A percentile compares a stretch with the other conserved stretches of the same genome.
These are phyloP conservation scores for Luidia sarsii DNA, from an alignment of 53 echinoderm and acorn worm species.

Conservation along the genomic window DNA sequence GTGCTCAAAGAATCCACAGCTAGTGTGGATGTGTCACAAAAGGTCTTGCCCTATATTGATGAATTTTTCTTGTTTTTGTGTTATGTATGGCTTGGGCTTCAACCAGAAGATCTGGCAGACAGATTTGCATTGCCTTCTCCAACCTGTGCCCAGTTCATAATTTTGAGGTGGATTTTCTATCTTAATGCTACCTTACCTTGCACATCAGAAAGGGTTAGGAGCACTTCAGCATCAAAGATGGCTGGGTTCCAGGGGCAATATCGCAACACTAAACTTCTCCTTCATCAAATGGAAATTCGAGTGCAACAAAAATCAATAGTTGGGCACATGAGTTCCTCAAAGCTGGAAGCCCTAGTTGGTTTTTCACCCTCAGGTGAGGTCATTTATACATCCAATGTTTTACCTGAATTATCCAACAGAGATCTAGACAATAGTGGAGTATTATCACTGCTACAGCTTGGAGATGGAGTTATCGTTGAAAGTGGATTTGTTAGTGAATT, in stretches of 20 bases:
- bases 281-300: not conserved
- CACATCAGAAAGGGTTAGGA: not conserved
- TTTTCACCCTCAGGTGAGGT: conserved; percentile 48
- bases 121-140: conserved; percentile 38
- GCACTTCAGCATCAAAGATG: conserved; percentile 2
- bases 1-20: not conserved
- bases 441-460: conserved; percentile 3
- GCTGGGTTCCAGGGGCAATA: conserved; percentile 39
- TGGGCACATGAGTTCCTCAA: conserved; percentile 23
- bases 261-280: conserved; percentile 17
- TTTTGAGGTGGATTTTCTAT: conserved; percentile 31
- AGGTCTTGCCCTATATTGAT: conserved; percentile 42
- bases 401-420: conserved; percentile 1
- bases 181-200: conserved; percentile 16
- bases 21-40: not conserved
- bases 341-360: conserved; percentile 13
- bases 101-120: conserved; percentile 34
- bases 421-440: conserved; percentile 13
- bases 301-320: conserved; percentile 31
- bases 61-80: conserved; percentile 49
- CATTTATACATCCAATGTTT: conserved; percentile 8
- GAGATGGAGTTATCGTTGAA: conserved; percentile 24
- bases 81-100: conserved; percentile 34
- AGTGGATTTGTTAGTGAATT: not conserved
- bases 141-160: conserved; percentile 29